Conservation (phyloP, 2,113 vertebrate species). For the Cricetomys ansorgei region DNA sequence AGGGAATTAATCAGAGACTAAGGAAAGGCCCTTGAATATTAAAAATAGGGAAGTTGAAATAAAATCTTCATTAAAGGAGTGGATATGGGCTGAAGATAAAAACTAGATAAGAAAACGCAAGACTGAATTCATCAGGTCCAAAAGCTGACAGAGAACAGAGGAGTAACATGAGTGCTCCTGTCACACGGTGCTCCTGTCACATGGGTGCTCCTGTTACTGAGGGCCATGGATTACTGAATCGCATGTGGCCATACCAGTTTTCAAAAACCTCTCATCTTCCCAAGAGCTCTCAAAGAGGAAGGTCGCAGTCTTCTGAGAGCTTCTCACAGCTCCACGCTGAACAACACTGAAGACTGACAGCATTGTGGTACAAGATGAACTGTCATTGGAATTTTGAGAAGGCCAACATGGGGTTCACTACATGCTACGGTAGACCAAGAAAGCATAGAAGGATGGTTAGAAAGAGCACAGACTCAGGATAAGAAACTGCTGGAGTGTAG, state of each 20-base stretch:
- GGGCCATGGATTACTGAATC: background rate
- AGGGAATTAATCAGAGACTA: background rate
- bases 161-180: background rate
- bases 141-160: background rate
- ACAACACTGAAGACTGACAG: background rate
- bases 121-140: background rate
- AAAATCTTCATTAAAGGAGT: background rate
- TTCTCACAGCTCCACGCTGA: background rate
- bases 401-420: background rate
- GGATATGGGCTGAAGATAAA: background rate
- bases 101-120: background rate
- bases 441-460: background rate
- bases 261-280: background rate
- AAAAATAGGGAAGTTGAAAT: background rate
- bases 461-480: background rate
- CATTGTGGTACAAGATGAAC: fast-evolving
- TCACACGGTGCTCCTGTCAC: background rate
- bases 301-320: background rate
- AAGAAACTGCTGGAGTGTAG: background rate
- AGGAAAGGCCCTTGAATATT: background rate
- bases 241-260: background rate
- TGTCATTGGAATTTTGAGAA: background rate
- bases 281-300: background rate
- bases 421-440: background rate
- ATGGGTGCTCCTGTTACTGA: background rate